Evolutionary conservation across 2,888 invertebrate genomes (phyloP).

Genomic region (Choristoneura rosaceana): DNA sequence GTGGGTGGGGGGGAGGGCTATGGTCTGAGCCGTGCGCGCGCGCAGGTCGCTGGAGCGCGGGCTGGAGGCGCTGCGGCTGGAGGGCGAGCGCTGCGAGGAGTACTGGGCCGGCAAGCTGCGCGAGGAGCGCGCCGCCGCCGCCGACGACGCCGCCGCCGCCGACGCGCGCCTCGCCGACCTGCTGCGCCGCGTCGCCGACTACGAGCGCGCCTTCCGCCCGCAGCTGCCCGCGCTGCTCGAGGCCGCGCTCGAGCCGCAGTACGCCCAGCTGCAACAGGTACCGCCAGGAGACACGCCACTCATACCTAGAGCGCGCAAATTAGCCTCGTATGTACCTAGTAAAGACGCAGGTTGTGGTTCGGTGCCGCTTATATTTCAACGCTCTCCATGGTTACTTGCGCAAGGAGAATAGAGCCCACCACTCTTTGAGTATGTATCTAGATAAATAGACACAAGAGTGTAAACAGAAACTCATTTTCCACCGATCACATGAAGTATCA

Average conservation of each 20-base stretch:
- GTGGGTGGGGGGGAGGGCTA: too few relatives aligned
- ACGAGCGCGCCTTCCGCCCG: conserved; percentile 84
- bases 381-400: too few relatives aligned
- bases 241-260: conserved; percentile 87
- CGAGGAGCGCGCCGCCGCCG: conserved; percentile 90
- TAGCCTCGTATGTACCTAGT: too few relatives aligned
- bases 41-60: conserved; percentile 89
- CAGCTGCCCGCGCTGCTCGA: conserved; percentile 79
- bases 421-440: too few relatives aligned
- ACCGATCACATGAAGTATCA: too few relatives aligned
- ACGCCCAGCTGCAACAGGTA: conserved; percentile 80
- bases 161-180: conserved; percentile 91
- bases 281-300: too few relatives aligned
- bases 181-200: conserved; percentile 91
- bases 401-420: too few relatives aligned
- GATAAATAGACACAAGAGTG: too few relatives aligned
- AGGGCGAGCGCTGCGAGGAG: conserved; percentile 94
- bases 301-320: too few relatives aligned
- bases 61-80: conserved; percentile 89
- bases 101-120: conserved; percentile 93
- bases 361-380: too few relatives aligned
- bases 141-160: conserved; percentile 90
- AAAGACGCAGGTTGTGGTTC: too few relatives aligned
- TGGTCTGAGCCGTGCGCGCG: neutral
- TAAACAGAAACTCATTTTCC: too few relatives aligned